These are phyloP conservation scores for Nesometra sesokonis DNA, from an alignment of 35 echinoderm and acorn worm species.

Conservation along the genomic window DNA sequence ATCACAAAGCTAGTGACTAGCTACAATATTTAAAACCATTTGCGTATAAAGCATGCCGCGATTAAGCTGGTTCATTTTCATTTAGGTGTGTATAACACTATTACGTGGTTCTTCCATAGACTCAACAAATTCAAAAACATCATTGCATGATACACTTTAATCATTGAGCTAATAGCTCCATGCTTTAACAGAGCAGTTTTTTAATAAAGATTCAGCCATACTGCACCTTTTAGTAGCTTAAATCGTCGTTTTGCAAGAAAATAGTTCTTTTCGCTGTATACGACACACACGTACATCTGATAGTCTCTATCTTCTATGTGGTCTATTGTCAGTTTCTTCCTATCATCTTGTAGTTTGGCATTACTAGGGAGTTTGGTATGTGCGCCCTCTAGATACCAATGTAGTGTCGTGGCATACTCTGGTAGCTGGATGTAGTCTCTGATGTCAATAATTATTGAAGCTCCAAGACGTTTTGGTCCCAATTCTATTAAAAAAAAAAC, in stretches of 20 bases:
- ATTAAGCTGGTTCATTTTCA: too few relatives aligned
- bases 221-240: background rate
- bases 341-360: background rate
- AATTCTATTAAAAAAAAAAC: background rate
- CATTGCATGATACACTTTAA: too few relatives aligned
- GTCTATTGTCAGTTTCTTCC: background rate
- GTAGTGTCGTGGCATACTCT: background rate
- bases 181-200: too few relatives aligned
- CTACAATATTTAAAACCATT: too few relatives aligned
- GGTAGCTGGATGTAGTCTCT: background rate
- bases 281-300: background rate
- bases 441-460: background rate
- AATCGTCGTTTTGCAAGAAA: background rate
- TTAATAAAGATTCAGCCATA: background rate
- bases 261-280: background rate
- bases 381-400: background rate
- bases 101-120: too few relatives aligned
- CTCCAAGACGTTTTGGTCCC: background rate
- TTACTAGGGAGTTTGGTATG: background rate
- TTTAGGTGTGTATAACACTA: too few relatives aligned
- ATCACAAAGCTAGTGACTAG: too few relatives aligned
- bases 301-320: background rate
- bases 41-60: too few relatives aligned
- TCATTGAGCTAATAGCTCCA: too few relatives aligned
- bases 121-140: too few relatives aligned